A percentile compares a stretch with the other conserved stretches of the same genome.
Conservation (phyloP, 53 echinoderm and acorn worm species). For the Mesocentrotus franciscanus region DNA sequence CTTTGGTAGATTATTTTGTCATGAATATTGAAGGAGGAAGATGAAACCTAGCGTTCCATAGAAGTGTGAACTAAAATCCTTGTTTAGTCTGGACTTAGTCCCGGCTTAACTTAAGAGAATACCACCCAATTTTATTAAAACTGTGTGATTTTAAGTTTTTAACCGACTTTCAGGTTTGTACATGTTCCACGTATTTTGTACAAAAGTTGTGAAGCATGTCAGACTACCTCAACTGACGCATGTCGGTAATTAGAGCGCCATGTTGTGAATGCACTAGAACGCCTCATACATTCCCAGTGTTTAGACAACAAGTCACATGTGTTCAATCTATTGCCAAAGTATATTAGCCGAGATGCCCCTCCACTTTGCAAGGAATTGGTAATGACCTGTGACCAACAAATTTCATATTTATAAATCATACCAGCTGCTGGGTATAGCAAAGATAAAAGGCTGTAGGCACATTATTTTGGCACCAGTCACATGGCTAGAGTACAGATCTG, state of each 20-base stretch:
- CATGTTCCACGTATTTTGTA: not conserved
- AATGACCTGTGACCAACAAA: not conserved
- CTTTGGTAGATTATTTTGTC: too few relatives aligned
- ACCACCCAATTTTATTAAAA: too few relatives aligned
- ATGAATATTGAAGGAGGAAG: too few relatives aligned
- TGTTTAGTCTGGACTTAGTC: too few relatives aligned
- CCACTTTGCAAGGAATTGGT: not conserved
- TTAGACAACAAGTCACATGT: slow-evolving; percentile 25
- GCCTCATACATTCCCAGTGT: not conserved
- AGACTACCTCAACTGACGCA: not conserved
- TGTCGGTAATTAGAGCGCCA: not conserved
- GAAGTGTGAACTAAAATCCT: too few relatives aligned
- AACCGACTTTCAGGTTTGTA: not conserved
- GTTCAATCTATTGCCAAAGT: slow-evolving; percentile 11
- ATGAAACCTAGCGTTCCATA: too few relatives aligned
- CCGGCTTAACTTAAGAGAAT: too few relatives aligned
- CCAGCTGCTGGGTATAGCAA: not conserved
- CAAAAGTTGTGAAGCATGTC: not conserved
- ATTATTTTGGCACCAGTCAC: not conserved
- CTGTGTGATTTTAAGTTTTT: not conserved
- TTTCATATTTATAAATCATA: not conserved
- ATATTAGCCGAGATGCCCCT: not conserved
- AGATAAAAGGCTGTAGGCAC: not conserved
- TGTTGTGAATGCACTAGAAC: not conserved
- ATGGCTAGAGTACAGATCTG: not conserved